phyloP scores from a whole-genome alignment of 2,888 invertebrate genomes.

The Camponotus fellah region DNA sequence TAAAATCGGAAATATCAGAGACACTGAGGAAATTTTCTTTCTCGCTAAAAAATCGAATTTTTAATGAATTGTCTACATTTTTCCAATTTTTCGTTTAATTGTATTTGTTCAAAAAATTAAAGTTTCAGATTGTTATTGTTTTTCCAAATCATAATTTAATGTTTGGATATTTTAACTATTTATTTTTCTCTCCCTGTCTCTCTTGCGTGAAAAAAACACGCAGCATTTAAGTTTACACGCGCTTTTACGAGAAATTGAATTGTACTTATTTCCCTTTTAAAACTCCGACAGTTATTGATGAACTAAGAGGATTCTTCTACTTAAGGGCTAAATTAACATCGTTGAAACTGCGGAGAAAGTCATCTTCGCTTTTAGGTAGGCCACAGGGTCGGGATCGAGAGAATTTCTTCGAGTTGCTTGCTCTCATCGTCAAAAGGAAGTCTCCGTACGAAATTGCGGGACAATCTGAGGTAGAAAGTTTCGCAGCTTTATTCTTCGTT shows the following conservation, averaged over 20 bases:
- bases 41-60: not conserved
- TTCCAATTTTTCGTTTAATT: not conserved
- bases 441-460: conserved; percentile 32
- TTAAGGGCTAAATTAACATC: conserved; percentile 43
- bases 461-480: conserved; percentile 36
- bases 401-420: conserved; percentile 11
- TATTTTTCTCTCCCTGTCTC: not conserved
- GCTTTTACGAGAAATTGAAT: not conserved
- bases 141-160: not conserved
- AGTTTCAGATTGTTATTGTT: not conserved
- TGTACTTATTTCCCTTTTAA: conserved; percentile 26
- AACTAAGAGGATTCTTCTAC: conserved; percentile 28
- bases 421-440: conserved; percentile 21
- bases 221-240: not conserved
- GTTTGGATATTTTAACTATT: not conserved
- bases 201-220: not conserved
- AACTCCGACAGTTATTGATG: conserved; percentile 35
- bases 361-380: conserved; percentile 26
- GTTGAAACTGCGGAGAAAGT: conserved; percentile 40
- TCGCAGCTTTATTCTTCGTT: conserved; percentile 16
- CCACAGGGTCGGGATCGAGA: conserved; percentile 5
- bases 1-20: not conserved
- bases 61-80: not conserved
- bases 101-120: not conserved
- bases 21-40: not conserved